phyloP scores from a whole-genome alignment of 2,797 vertebrate genomes.

The Typhlichthys eigenmanni region DNA sequence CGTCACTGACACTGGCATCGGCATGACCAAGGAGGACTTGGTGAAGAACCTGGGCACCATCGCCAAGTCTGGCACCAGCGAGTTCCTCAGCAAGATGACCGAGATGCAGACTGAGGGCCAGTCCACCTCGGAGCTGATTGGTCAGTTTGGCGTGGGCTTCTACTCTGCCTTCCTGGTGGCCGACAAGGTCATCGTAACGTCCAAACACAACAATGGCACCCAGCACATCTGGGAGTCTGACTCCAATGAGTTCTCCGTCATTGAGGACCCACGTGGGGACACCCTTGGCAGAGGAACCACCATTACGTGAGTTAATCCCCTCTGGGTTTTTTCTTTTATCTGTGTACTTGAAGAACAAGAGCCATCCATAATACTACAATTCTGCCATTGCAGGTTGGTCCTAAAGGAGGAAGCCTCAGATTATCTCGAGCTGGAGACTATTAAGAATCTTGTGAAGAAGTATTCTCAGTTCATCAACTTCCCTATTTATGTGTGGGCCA shows the following conservation, averaged over 20 bases:
- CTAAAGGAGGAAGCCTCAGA: constrained; percentile 98
- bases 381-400: constrained; percentile 80
- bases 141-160: constrained; percentile 98
- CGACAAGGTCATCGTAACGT: constrained; percentile 95
- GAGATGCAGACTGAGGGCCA: constrained; percentile 90
- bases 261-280: constrained; percentile 90
- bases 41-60: constrained; percentile 97
- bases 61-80: constrained; percentile 97
- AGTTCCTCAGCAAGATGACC: constrained; percentile 94
- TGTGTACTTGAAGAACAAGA: too few species aligned
- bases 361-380: too few species aligned
- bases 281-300: constrained; percentile 94
- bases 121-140: constrained; percentile 95
- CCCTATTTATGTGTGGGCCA: constrained; percentile 98
- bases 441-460: constrained; percentile 96
- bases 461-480: constrained; percentile 99
- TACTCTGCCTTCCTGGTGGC: constrained; percentile 98
- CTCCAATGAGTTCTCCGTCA: constrained; percentile 94
- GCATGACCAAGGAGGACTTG: constrained; percentile 97
- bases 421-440: constrained; percentile 94
- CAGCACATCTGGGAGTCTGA: constrained; percentile 99
- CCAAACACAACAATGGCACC: constrained; percentile 96
- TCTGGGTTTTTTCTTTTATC: background rate
- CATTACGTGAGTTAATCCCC: constrained; percentile 84
- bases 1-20: constrained; percentile 95